Conservation (phyloP, 1,140 invertebrate species). For the Parapsyche elsis region DNA sequence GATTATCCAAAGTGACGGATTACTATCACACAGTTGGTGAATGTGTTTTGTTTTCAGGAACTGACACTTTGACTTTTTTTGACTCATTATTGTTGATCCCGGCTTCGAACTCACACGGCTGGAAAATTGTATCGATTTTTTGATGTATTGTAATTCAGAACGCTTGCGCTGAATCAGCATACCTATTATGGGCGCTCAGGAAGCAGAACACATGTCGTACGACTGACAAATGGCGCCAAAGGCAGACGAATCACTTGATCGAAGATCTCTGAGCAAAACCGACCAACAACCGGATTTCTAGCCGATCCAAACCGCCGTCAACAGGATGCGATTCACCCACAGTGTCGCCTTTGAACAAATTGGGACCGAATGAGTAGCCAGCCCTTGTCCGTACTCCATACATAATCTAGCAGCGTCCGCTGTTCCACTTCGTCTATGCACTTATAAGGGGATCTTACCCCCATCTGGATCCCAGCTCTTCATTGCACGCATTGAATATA, state of each 20-base stretch:
- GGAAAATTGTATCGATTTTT: no score
- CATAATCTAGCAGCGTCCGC: no score
- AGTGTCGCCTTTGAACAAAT: constrained; percentile 7
- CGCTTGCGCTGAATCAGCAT: neutral
- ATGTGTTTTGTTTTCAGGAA: no score
- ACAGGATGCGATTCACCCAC: constrained; percentile 2
- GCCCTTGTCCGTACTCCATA: no score
- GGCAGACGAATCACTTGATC: neutral
- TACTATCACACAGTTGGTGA: no score
- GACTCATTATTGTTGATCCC: no score
- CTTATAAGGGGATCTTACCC: neutral
- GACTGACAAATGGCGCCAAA: constrained; percentile 21
- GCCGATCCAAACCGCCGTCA: neutral
- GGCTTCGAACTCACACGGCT: no score
- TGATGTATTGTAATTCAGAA: neutral
- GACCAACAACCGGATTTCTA: constrained; percentile 15
- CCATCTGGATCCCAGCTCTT: neutral
- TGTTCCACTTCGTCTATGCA: neutral
- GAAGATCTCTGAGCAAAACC: neutral
- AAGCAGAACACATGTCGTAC: neutral
- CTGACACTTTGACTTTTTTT: no score
- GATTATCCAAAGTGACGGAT: no score
- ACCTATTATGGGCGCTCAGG: neutral
- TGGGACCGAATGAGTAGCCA: neutral
- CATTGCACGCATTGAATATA: neutral